Evolutionary conservation across 2,888 invertebrate species (phyloP).

Genomic region (Colostygia pectinataria): DNA sequence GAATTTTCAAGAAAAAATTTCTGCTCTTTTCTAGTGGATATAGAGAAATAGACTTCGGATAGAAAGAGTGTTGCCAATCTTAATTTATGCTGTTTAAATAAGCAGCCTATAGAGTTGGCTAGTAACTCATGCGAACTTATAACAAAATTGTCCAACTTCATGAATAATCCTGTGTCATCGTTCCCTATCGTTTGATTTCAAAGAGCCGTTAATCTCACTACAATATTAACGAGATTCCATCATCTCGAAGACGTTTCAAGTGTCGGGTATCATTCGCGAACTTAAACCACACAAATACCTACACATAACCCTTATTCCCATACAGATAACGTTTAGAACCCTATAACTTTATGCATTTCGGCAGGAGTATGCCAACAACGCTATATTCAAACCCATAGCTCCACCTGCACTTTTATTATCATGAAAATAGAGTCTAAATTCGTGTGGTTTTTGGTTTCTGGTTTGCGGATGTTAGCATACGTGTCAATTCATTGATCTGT

Average conservation of each 20-base stretch:
- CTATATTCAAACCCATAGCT: neutral
- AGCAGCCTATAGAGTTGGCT: no score
- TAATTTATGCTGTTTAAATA: no score
- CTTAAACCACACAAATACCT: constrained; percentile 12
- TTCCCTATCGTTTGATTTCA: constrained; percentile 3
- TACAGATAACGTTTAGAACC: neutral
- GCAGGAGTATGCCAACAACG: neutral
- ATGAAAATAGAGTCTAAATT: constrained; percentile 11
- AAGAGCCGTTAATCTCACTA: constrained; percentile 23
- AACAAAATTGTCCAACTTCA: neutral
- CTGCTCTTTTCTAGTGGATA: no score
- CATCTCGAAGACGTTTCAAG: constrained; percentile 34
- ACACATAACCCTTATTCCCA: neutral
- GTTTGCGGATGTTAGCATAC: neutral
- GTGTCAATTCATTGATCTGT: constrained; percentile 21
- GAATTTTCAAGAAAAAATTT: no score
- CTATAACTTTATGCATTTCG: neutral
- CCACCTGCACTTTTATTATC: neutral
- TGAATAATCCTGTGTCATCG: no score
- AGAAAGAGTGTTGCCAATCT: no score
- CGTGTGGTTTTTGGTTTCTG: neutral
- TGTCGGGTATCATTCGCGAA: constrained; percentile 44
- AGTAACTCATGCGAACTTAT: no score
- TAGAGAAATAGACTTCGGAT: no score
- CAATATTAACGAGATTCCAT: constrained; percentile 46